Percentiles rank a stretch among this genome's conserved stretches.
phyloP scores from a whole-genome alignment of 1,140 invertebrate species.

The Aphis gossypii region DNA sequence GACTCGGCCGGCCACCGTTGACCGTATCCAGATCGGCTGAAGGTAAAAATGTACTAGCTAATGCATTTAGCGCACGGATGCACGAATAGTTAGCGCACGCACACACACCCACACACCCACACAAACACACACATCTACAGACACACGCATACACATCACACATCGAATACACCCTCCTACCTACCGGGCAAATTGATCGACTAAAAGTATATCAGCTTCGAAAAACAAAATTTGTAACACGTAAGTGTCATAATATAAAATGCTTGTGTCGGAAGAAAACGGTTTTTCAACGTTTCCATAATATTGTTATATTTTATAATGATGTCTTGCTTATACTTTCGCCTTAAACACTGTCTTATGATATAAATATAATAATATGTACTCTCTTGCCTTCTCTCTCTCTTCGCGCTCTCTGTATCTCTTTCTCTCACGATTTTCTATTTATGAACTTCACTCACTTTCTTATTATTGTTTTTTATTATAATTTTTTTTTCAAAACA shows the following conservation, averaged over 20 bases:
- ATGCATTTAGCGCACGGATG: slow-evolving; percentile 58
- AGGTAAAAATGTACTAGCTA: slow-evolving; percentile 61
- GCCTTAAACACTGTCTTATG: not conserved
- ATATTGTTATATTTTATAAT: slow-evolving; percentile 1
- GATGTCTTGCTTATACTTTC: not conserved
- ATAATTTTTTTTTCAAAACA: not conserved
- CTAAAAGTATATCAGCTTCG: slow-evolving; percentile 54
- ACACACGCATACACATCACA: not conserved
- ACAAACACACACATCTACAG: not conserved
- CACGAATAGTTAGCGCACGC: slow-evolving; percentile 52
- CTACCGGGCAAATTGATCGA: slow-evolving; percentile 44
- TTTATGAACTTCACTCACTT: too few relatives aligned
- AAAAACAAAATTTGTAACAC: slow-evolving; percentile 24
- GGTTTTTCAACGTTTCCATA: slow-evolving; percentile 18
- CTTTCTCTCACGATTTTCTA: too few relatives aligned
- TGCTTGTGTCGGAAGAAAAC: slow-evolving; percentile 23
- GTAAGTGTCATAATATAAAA: slow-evolving; percentile 44
- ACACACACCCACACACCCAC: not conserved
- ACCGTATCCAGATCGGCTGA: slow-evolving; percentile 61
- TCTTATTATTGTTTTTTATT: not conserved
- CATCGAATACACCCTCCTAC: slow-evolving; percentile 2
- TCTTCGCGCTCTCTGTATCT: too few relatives aligned
- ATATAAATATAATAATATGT: not conserved
- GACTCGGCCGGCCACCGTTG: slow-evolving; percentile 61
- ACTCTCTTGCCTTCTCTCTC: not conserved